Base-by-base conservation (phyloP, 2,888 invertebrate species). In the Pseudanteris insignis region DNA sequence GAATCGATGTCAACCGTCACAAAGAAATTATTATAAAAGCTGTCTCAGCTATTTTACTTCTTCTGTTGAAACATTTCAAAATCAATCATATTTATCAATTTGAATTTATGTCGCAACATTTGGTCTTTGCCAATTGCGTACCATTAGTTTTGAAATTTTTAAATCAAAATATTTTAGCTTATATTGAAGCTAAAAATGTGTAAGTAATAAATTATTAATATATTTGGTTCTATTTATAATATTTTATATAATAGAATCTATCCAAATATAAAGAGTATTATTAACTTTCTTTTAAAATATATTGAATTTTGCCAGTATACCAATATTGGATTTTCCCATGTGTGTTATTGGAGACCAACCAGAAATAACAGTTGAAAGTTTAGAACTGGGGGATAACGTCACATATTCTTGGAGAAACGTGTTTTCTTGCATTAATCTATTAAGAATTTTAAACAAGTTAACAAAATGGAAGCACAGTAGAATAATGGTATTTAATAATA, bases 391-490 rank as follows among this genome's bases (percentile, higher is more conserved):
- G 18, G 90, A 90, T 70, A 87, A 88, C 58, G 88, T 92, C 66
- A 88, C 89, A 34, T 97, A 90, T 81, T 95, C 96, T 33, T 99
- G 98, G 99, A 86, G 98, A 67, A 99, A 99, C 83, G 89, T 99
- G 46, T 99, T 96, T 81, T 94, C 96, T 2, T 96, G 97, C 76
- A 96, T 99, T 57, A 99, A 99, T 83, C 82, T 99, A 41, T 82
- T 99, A 63, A 86, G 99, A 69, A 94, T 99, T 69, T 85, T 99
- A 46, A 99, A 99, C 81, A 99, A 99, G 83, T 84, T 99, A 53
- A 98, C 97, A 29, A 99, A 99, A 81, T 97, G 98, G 95, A 99
- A 99, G 79, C 97, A 98, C 81, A 97, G 98, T n/a, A 87, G 99
- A 65, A 94, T 95, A 61, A 95, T 95, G 94, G 85, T 84, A 50